Evolutionary conservation across 2,888 invertebrate species (phyloP).

Genomic region (Eristalis arbustorum): DNA sequence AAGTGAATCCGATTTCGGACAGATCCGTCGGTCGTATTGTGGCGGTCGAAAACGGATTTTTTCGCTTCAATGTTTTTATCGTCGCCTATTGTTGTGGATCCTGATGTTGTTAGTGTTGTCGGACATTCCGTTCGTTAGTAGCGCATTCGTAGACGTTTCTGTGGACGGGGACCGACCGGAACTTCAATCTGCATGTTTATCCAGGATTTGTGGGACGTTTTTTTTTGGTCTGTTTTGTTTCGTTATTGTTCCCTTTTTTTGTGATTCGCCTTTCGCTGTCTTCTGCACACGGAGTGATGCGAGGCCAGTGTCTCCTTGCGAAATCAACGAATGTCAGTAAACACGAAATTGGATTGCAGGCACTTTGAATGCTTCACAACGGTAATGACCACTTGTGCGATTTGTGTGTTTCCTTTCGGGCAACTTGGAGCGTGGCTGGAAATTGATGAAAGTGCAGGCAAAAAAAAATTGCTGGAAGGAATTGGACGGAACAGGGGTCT

Average conservation of each 20-base stretch:
- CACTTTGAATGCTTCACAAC: constrained; percentile 62
- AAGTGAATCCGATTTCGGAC: constrained; percentile 65
- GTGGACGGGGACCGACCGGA: constrained; percentile 32
- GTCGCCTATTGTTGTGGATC: constrained; percentile 53
- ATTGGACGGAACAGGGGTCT: background rate
- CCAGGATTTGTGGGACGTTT: constrained; percentile 14
- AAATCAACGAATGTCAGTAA: constrained; percentile 56
- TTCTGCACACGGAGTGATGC: background rate
- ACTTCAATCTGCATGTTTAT: constrained; percentile 64
- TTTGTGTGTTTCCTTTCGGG: constrained; percentile 40
- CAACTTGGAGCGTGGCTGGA: background rate
- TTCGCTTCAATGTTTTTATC: constrained; percentile 57
- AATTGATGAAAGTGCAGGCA: constrained; percentile 22
- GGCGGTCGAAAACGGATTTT: constrained; percentile 52
- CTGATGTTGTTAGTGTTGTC: constrained; percentile 49
- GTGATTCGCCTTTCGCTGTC: background rate
- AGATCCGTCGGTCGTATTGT: constrained; percentile 55
- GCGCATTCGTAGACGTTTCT: constrained; percentile 6
- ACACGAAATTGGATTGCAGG: constrained; percentile 57
- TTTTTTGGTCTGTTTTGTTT: background rate
- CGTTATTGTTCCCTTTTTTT: background rate
- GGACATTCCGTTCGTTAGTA: constrained; percentile 30
- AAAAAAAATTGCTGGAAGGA: background rate
- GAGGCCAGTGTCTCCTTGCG: constrained; percentile 31
- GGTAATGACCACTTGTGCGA: constrained; percentile 70